Conservation (phyloP, 2,797 vertebrate genomes). For the Rhadinocentrus ornatus region DNA sequence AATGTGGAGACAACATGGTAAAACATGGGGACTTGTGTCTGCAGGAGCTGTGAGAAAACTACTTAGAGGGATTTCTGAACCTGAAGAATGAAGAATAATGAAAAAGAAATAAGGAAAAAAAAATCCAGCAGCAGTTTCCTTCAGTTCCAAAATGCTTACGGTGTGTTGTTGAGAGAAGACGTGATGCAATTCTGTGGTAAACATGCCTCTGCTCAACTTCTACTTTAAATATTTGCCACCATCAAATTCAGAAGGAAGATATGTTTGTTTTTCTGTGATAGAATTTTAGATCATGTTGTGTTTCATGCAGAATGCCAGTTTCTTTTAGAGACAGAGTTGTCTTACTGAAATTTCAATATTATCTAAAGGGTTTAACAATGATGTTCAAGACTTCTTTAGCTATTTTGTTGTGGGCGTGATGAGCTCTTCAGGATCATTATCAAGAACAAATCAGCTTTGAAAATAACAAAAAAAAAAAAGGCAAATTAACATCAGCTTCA, state of each 20-base stretch:
- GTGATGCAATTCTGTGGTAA: constrained; percentile 1
- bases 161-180: not conserved
- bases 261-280: not conserved
- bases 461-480: not conserved
- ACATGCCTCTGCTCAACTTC: not conserved
- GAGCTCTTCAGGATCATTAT: not conserved
- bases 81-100: not conserved
- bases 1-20: not conserved
- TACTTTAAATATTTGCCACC: not conserved
- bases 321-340: constrained; percentile 5
- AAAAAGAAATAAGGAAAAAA: not conserved
- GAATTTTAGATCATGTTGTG: not conserved
- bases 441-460: constrained; percentile 5
- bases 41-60: not conserved
- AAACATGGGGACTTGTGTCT: not conserved
- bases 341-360: constrained; percentile 18
- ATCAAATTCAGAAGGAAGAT: too few species aligned
- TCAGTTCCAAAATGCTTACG: not conserved
- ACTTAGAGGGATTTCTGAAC: not conserved
- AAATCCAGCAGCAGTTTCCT: not conserved
- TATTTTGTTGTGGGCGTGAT: constrained; percentile 5
- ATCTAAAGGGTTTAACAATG: not conserved
- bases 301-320: not conserved
- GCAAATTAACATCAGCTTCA: not conserved
- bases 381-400: not conserved